Evolutionary conservation across 23 tunicate genomes (phyloP), one percentile per base, ranked within the genome.

Genomic region (Diplosoma virens): DNA sequence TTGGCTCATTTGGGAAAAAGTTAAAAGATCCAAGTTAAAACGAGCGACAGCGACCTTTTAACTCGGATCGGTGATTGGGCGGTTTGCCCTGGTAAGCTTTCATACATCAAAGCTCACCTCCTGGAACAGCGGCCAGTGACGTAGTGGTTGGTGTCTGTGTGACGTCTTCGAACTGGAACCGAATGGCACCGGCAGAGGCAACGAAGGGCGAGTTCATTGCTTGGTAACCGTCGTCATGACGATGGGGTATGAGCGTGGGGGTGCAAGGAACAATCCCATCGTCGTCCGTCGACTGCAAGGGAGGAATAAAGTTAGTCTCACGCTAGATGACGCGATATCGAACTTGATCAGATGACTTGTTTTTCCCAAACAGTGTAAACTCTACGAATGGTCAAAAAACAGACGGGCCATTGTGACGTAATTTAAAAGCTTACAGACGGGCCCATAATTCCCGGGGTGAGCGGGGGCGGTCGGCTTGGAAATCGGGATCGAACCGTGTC

Each of bases 221-320:
- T 18, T 84, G 90, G 60, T 90, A 90, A 41, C 66, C 56, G 4
- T 90, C 97, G 28, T 90, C 97, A 23, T 76, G 80, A 29, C 97
- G 86, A 31, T 78, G 83, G 21, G 75, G 59, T 25, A 77, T 32
- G 30, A 90, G 47, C 3, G 97, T 90, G 9, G 97, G 97, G 29
- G 97, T 90, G 79, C 86, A 90, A 2, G 97, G 97, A 29, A 90
- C 97, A 4, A 90, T 84, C 1, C 90, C 84, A 32, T 90, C 97
- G 25, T 90, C 97, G 23, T 90, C 97, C 16, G 89, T 81, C 5
- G 84, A 34, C 92, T 82, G 80, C 7, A 29, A 45, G 26, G 1
- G 16, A 72, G 33, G 14, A 41, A 41, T 41, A 7, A 9, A 9
- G 50, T 24, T 25, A 24, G 3, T n/a, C n/a, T n/a, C n/a, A n/a